Percentiles rank a stretch among this genome's conserved stretches.
Conservation (phyloP, 2,113 vertebrate genomes). For the Bos indicus region DNA sequence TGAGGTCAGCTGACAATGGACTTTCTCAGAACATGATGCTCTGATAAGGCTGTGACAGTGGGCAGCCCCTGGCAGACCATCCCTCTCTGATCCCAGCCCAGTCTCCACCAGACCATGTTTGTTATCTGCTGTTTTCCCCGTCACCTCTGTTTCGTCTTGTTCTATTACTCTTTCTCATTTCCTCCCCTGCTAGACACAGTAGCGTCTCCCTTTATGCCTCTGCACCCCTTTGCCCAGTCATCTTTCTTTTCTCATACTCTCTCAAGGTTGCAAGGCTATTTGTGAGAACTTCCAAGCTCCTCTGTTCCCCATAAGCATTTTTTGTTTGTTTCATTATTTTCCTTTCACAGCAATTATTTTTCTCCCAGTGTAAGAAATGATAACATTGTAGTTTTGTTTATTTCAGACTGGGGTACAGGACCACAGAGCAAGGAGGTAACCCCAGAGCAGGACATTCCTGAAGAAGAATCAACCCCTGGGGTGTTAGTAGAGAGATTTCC, state of each 20-base stretch:
- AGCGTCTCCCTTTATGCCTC: neutral
- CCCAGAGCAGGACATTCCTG: constrained; percentile 17
- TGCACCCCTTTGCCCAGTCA: neutral
- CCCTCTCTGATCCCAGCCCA: neutral
- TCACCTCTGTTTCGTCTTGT: neutral
- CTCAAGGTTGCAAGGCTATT: neutral
- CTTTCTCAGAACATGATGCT: neutral
- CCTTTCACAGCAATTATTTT: neutral
- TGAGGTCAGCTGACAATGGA: neutral
- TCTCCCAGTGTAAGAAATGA: neutral
- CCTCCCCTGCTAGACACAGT: neutral
- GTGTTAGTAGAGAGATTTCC: constrained; percentile 44
- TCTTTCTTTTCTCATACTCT: neutral
- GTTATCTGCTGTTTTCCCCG: neutral
- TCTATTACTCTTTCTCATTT: neutral
- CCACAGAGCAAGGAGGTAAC: constrained; percentile 21
- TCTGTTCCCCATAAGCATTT: neutral
- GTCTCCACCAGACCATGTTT: neutral
- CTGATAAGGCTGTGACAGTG: neutral
- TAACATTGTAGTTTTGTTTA: neutral
- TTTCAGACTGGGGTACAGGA: constrained; percentile 43
- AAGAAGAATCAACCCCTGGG: constrained; percentile 3
- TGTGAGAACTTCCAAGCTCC: neutral
- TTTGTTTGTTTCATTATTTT: neutral
- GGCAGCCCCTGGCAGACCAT: neutral